Percentiles rank a stretch among this genome's conserved stretches.
Conservation (phyloP, 1,140 invertebrate species). For the Drosophila albomicans region DNA sequence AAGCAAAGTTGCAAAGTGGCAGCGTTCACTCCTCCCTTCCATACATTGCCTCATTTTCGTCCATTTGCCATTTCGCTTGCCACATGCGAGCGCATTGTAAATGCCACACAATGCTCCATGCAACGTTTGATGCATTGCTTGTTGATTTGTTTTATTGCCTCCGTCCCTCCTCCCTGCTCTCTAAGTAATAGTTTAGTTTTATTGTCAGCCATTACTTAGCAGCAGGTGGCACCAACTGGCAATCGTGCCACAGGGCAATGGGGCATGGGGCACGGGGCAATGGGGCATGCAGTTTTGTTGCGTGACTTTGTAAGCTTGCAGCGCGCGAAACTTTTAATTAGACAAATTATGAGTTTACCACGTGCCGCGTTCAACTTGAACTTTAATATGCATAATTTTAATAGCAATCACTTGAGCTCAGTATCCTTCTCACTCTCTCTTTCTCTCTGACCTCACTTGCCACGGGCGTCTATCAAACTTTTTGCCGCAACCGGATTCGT, state of each 20-base stretch:
- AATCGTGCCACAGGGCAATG: not conserved
- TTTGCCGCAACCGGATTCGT: conserved; percentile 40
- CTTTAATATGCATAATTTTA: conserved; percentile 63
- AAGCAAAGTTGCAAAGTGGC: conserved; percentile 49
- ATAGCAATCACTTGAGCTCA: not conserved
- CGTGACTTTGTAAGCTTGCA: conserved; percentile 49
- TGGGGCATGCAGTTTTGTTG: conserved; percentile 16
- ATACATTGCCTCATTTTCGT: not conserved
- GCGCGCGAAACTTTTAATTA: conserved; percentile 68
- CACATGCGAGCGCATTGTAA: conserved; percentile 11
- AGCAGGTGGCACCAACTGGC: conserved; percentile 7
- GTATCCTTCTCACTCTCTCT: too few relatives aligned
- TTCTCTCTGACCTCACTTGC: not conserved
- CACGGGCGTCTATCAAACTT: conserved; percentile 25
- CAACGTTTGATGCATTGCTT: conserved; percentile 43
- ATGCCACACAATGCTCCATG: conserved; percentile 29
- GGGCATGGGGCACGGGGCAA: conserved; percentile 18
- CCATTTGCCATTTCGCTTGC: conserved; percentile 6
- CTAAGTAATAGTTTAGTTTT: conserved; percentile 33
- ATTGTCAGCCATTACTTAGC: conserved; percentile 37
- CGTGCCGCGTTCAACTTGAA: conserved; percentile 40
- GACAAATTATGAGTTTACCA: conserved; percentile 69
- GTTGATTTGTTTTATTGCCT: conserved; percentile 52
- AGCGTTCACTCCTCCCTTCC: conserved; percentile 1
- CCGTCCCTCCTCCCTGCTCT: not conserved